Evolutionary conservation across 2,797 vertebrate species (phyloP).

Genomic region (Eidolon dupreanum): DNA sequence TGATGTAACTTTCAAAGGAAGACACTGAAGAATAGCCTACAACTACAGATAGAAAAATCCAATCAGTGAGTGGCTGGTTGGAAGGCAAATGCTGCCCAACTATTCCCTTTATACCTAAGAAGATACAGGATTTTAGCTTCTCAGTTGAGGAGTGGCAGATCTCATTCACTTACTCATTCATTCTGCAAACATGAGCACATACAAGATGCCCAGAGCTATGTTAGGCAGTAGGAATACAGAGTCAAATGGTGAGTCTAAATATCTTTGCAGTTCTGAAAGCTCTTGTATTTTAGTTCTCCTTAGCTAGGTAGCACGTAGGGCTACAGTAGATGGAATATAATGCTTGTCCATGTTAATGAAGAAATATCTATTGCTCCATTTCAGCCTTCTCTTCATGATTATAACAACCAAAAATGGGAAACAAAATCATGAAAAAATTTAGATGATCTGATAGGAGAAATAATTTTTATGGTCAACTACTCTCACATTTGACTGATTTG

Average conservation of each 20-base stretch:
- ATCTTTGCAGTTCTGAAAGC: neutral
- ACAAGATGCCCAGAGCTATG: neutral
- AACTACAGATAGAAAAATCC: constrained; percentile 83
- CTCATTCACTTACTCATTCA: neutral
- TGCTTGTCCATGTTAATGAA: neutral
- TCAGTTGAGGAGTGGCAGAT: neutral
- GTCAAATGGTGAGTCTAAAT: neutral
- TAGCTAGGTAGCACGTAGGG: neutral
- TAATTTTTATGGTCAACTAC: neutral
- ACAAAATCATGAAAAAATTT: neutral
- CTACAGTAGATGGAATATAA: neutral
- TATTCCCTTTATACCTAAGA: neutral
- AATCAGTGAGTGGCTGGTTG: neutral
- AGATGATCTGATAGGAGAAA: neutral
- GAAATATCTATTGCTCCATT: neutral
- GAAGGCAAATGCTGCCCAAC: neutral
- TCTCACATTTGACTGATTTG: neutral
- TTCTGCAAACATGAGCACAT: neutral
- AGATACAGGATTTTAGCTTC: neutral
- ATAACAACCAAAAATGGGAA: neutral
- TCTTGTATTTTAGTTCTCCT: neutral
- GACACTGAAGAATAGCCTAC: constrained; percentile 91
- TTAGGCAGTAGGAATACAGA: neutral
- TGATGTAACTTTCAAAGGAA: constrained; percentile 91
- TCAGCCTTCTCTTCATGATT: neutral